Evolutionary conservation across 2,797 vertebrate species (phyloP), one percentile per base, ranked within the genome.

Genomic region (Sebastes reedi): DNA sequence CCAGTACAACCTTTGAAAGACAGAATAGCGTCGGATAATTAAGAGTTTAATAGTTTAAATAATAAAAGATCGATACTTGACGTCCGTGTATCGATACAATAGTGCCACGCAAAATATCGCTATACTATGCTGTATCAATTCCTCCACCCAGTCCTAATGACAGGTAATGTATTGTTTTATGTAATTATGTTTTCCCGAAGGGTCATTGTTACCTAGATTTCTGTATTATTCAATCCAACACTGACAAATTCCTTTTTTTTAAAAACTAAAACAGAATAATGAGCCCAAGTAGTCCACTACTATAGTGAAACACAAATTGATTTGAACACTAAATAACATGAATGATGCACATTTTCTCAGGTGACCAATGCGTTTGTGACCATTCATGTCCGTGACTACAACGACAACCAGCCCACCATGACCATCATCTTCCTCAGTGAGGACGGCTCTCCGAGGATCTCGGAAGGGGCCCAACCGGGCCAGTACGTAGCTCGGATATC

Each of bases 371-470:
- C 98, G 1, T 99, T 99, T 50, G 97, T 99, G 74, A 99, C 98
- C 1, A 98, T 99, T 79, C 97, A 99, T 0, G 98, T 99, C 18
- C 96, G 97, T 22, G 98, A 99, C 91, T 99, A 95, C 94, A 99
- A 99, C 30, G 98, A 99, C 95, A 99, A 99, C 93, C 98, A 99
- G 89, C 98, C 98, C 79, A 99, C 98, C 75, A 99, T 99, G 97
- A 99, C 98, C 67, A 99, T 99, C 90, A 99, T 99, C 93, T 99
- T 99, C 90, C 96, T 99, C 76, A 99, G 98, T 6, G 98, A 99
- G 62, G 98, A 99, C 0, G 98, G 98, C 61, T 98, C 98, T 8
- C 98, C 98, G 0, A 96, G 96, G 50, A 97, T 99, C 89, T 99
- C 98, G 0, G 98, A 99, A 90, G 98, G 98, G 18, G 98, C 98